Evolutionary conservation across 2,797 vertebrate genomes (phyloP).

Genomic region (Enteromius treurensis): DNA sequence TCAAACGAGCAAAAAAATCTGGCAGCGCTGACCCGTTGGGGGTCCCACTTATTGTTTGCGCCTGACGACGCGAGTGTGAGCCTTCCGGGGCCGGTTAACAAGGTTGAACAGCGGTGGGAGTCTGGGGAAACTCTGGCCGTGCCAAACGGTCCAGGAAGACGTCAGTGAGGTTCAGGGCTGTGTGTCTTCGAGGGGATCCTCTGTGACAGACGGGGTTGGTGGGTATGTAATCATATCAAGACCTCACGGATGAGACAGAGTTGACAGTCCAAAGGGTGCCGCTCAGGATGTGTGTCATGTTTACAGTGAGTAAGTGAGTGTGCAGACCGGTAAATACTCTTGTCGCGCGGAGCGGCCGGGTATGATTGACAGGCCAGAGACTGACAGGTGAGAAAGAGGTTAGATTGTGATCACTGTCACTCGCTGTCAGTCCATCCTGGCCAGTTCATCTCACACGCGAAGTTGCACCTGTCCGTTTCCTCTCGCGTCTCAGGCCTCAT

Average conservation of each 20-base stretch:
- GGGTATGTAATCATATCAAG: conserved; percentile 2
- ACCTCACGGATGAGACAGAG: conserved; percentile 60
- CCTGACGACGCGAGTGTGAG: conserved; percentile 74
- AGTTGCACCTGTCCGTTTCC: conserved; percentile 42
- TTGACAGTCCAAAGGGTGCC: conserved; percentile 59
- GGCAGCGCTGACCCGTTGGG: conserved; percentile 40
- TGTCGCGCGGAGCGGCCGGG: conserved; percentile 73
- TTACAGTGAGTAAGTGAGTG: conserved; percentile 38
- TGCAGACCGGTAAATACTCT: conserved; percentile 67
- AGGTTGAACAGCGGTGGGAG: conserved; percentile 19
- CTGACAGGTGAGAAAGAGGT: conserved; percentile 81
- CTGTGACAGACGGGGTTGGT: not conserved
- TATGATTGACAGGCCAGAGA: conserved; percentile 62
- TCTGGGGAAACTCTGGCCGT: conserved; percentile 7
- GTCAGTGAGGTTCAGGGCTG: not conserved
- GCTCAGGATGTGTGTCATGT: conserved; percentile 36
- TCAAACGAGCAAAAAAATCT: not conserved
- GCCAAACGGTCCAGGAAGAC: conserved; percentile 9
- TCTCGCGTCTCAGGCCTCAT: conserved; percentile 29
- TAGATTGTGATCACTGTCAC: conserved; percentile 66
- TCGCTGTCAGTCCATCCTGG: conserved; percentile 46
- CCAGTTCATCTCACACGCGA: conserved; percentile 25
- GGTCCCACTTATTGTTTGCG: conserved; percentile 75
- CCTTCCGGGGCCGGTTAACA: conserved; percentile 6
- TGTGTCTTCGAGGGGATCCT: not conserved